A percentile compares a stretch with the other conserved stretches of the same genome.
Conservation (phyloP, 2,113 vertebrate species). For the Gavia stellata region DNA sequence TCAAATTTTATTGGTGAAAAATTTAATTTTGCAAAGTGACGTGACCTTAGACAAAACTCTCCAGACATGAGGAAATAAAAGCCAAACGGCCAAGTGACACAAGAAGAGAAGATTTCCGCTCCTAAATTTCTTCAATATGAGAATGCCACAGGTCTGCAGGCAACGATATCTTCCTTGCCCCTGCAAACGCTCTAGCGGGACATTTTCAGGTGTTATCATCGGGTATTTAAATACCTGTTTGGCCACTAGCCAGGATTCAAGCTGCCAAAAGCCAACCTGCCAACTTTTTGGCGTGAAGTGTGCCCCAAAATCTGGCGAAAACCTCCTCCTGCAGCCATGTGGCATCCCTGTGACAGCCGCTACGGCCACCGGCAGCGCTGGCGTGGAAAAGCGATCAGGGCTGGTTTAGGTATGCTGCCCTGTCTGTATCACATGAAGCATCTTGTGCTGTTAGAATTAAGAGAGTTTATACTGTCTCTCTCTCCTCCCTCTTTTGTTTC, state of each 20-base stretch:
- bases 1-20: conserved; percentile 19
- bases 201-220: background rate
- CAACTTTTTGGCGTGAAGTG: background rate
- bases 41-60: background rate
- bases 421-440: fast-evolving
- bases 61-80: conserved; percentile 16
- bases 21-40: background rate
- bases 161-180: background rate
- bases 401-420: background rate
- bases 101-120: background rate
- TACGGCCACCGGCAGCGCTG: fast-evolving
- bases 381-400: background rate
- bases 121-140: background rate
- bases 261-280: background rate
- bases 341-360: background rate
- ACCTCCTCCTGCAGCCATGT: background rate
- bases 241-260: background rate
- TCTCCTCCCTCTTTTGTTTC: background rate
- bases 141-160: background rate
- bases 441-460: background rate
- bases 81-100: background rate
- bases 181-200: background rate
- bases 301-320: background rate
- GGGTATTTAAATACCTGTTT: background rate
- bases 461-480: too few species aligned